Conservation (phyloP, 1,140 invertebrate genomes). For the Panagrolaimus sp. region DNA sequence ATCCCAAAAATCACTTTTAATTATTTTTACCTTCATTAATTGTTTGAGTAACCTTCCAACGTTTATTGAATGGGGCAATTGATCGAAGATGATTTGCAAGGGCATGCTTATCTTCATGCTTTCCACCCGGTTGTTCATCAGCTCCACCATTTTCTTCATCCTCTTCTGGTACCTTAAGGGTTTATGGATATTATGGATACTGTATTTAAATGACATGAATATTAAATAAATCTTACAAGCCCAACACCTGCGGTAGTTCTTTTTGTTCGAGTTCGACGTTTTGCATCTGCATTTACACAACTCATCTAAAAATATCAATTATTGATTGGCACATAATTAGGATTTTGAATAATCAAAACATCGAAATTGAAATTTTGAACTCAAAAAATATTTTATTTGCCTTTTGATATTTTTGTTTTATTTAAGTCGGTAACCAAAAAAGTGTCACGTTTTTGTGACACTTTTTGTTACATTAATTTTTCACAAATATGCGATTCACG, state of each 20-base stretch:
- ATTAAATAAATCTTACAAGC: background rate
- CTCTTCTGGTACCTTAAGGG: background rate
- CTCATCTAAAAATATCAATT: background rate
- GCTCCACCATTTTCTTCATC: constrained; percentile 10
- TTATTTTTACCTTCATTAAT: constrained; percentile 38
- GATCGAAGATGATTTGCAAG: constrained; percentile 29
- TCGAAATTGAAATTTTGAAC: too few species aligned
- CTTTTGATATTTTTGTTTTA: too few species aligned
- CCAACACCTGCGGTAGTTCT: background rate
- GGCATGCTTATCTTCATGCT: constrained; percentile 24
- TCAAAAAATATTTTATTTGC: too few species aligned
- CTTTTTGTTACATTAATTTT: too few species aligned
- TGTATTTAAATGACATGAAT: background rate
- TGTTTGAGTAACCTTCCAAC: constrained; percentile 36
- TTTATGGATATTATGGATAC: background rate
- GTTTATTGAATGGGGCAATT: constrained; percentile 38
- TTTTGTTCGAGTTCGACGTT: background rate
- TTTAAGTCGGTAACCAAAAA: too few species aligned
- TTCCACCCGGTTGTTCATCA: too few species aligned
- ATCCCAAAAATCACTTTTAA: too few species aligned
- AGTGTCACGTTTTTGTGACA: too few species aligned
- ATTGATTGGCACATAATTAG: too few species aligned
- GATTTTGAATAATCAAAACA: too few species aligned
- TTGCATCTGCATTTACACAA: background rate
- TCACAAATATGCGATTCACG: too few species aligned